Base-by-base conservation (phyloP, 1,140 invertebrate species). In the Procambarus virginalis region DNA sequence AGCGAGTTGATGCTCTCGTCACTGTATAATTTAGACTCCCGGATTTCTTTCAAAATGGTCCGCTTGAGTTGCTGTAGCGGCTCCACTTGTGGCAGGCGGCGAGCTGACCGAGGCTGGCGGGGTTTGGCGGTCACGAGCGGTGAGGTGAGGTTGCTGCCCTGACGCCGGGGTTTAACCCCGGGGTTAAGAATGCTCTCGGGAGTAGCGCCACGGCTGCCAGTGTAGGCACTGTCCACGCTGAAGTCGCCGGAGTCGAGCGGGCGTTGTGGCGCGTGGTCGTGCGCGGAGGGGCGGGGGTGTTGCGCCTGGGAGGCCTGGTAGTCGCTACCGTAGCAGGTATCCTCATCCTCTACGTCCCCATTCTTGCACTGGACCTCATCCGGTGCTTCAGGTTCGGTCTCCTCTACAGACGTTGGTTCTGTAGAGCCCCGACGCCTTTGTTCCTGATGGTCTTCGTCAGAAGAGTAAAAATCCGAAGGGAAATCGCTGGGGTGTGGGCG, bases 161-260 rank as follows among this genome's bases (percentile, higher is more conserved):
- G 73, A 22, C 87, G 81, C 5, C 87, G 70, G 4, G 81, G 82
- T 34, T 89, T 89, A 9, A 89, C 75, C 34, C 81, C 76, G 17
- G 87, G 58, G 34, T 83, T 68, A 12, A 89, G 75, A 55, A 89
- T 55, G 64, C 60, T 84, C 60, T 89, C 87, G 22, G 87, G 87
- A 14, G 87, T 89, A 34, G 87, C 87, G 60, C 87, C 87, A 22
- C 87, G 87, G 64, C 87, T 89, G 4, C 87, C 87, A 5, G 87
- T 89, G 55, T 89, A 89, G 49, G 87, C 87, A 51, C 87, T 89
- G 81, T 89, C 87, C 22, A 89, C 81, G 70, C 87, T 89, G 58
- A 77, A 84, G 48, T 89, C 87, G 10, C 87, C 87, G 10, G 87
- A 89, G 64, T 89, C 87, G 22, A 70, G 20, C 68, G 45, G 64